phyloP scores from a whole-genome alignment of 2,797 vertebrate genomes.

The Takifugu ocellatus region DNA sequence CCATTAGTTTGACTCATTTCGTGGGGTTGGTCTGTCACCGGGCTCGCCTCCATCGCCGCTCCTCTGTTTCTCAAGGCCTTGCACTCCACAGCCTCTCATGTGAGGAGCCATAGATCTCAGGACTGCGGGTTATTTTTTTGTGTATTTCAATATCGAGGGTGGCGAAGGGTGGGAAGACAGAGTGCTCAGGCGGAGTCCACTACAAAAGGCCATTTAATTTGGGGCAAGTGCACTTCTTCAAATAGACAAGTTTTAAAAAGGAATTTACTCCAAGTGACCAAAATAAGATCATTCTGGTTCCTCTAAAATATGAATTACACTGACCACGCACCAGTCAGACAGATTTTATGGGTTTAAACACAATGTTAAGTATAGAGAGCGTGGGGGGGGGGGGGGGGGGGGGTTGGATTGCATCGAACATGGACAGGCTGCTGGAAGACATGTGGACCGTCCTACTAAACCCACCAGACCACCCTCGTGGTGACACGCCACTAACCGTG shows the following conservation, averaged over 20 bases:
- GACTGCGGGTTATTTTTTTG: neutral
- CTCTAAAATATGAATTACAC: too few species aligned
- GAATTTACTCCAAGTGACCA: too few species aligned
- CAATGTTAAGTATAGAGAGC: too few species aligned
- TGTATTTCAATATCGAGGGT: neutral
- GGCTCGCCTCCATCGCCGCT: constrained; percentile 25
- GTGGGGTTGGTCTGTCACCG: constrained; percentile 35
- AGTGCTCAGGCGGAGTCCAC: neutral
- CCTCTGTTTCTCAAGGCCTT: constrained; percentile 29
- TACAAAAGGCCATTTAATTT: constrained; percentile 1
- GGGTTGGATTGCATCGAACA: constrained; percentile 2
- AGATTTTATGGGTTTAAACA: too few species aligned
- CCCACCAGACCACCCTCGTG: constrained; percentile 36
- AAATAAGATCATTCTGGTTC: too few species aligned
- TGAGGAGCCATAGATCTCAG: neutral
- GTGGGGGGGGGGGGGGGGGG: constrained; percentile 2
- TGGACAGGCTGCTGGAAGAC: neutral
- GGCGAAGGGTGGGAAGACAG: neutral
- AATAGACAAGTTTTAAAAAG: too few species aligned
- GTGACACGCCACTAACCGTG: constrained; percentile 30
- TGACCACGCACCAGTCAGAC: too few species aligned
- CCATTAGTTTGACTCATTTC: constrained; percentile 59
- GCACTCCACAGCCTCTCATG: constrained; percentile 14
- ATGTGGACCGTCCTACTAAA: constrained; percentile 32
- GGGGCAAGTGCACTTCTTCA: too few species aligned